A percentile compares a stretch with the other conserved stretches of the same genome.
These are phyloP conservation scores for Nyctereutes procyonoides DNA, from an alignment of 2,113 vertebrate species.

Conservation along the genomic window DNA sequence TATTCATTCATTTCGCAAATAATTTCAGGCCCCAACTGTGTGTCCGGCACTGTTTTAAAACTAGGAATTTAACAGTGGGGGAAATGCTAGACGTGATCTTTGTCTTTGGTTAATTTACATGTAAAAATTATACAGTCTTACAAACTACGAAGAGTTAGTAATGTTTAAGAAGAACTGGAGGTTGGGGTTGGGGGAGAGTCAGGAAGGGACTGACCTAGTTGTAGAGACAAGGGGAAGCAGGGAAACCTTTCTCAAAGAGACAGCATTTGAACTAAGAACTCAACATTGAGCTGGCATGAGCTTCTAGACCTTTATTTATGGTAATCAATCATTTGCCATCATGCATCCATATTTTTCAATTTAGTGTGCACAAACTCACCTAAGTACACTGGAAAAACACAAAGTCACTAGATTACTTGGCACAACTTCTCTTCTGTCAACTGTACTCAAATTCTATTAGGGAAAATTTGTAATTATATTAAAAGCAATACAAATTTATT, in stretches of 20 bases:
- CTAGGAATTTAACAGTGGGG: not conserved
- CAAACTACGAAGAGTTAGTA: not conserved
- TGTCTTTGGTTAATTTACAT: not conserved
- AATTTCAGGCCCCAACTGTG: not conserved
- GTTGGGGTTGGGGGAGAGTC: rapidly evolving
- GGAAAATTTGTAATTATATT: not conserved
- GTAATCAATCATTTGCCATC: not conserved
- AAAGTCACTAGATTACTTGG: not conserved
- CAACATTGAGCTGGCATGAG: not conserved
- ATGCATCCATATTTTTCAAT: not conserved
- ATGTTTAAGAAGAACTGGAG: not conserved
- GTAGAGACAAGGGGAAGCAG: not conserved
- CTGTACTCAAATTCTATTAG: conserved; percentile 54
- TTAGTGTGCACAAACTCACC: not conserved
- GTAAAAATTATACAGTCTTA: not conserved
- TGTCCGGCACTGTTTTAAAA: not conserved
- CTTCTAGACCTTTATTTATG: conserved; percentile 11
- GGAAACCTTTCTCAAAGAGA: not conserved
- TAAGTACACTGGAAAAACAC: not conserved
- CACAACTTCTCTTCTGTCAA: not conserved
- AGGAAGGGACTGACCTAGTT: not conserved
- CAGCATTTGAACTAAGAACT: not conserved
- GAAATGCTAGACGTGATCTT: not conserved
- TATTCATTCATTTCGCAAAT: not conserved
- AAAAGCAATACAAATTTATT: conserved; percentile 20